Percentiles rank a stretch among this genome's conserved stretches.
Evolutionary conservation across 2,113 vertebrate genomes (phyloP).

Genomic region (Kryptolebias marmoratus): DNA sequence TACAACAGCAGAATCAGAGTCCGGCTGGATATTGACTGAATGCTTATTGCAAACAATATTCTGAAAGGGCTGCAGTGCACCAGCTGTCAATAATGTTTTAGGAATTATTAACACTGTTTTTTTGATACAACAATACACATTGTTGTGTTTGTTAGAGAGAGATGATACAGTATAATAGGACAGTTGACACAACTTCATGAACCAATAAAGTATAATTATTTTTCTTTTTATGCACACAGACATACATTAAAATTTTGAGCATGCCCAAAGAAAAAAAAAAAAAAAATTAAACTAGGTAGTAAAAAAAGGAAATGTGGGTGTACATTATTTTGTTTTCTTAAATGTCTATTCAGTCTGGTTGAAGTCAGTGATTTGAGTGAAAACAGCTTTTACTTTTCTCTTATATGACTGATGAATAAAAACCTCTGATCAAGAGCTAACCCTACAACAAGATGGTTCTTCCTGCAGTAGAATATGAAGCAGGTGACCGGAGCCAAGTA

Average conservation of each 20-base stretch:
- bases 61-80: background rate
- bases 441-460: too few species aligned
- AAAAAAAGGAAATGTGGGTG: too few species aligned
- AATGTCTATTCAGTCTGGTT: too few species aligned
- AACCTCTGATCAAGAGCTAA: too few species aligned
- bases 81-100: constrained; percentile 7
- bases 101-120: background rate
- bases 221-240: too few species aligned
- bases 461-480: too few species aligned
- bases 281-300: background rate
- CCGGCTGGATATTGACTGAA: constrained; percentile 7
- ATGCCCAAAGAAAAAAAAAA: too few species aligned
- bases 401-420: too few species aligned
- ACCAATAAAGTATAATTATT: background rate
- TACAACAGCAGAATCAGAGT: constrained; percentile 10
- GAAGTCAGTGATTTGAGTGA: background rate
- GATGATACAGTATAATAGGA: too few species aligned
- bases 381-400: too few species aligned
- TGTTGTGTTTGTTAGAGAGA: background rate
- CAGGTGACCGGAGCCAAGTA: too few species aligned
- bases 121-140: background rate
- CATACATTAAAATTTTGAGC: background rate
- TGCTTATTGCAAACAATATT: constrained; percentile 18
- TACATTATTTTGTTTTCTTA: background rate
- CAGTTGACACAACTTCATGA: background rate